Base-by-base conservation (phyloP, 2,888 invertebrate genomes). In the Ptychoptera contaminata region DNA sequence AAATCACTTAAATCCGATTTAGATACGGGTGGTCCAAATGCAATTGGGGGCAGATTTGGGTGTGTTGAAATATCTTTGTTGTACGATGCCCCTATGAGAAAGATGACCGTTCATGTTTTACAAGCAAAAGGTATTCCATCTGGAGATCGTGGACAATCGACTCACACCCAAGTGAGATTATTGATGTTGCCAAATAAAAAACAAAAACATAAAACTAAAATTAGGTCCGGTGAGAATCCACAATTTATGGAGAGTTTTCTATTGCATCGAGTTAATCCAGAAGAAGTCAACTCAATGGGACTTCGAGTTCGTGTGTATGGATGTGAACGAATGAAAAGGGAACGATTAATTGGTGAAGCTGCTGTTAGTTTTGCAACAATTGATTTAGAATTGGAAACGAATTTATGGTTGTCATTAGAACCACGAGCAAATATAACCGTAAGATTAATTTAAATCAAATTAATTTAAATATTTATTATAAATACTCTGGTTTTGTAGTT, bases 181-280 rank as follows among this genome's bases (percentile, higher is more conserved):
- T 77, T 93, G 40, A 73, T 94, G 56, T 67, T 94, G 51, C 94
- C 93, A 5, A 77, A 84, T 58, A 91, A 92, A 62, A 92, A 92
- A 64, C 92, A 92, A 62, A 87, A 91, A 57, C 86, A 86, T 64
- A 93, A 93, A 67, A 92, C 92, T 16, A 90, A 92, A 67, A 87
- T 92, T 50, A 77, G 91, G 46, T 80, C 83, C 46, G 92, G 92
- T 1, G 85, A 88, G 57, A 85, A 82, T 61, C 92, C 93, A 0
- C 85, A 88, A 59, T 93, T 84, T 58, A 85, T 92, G 79, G 93
- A 94, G 62, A 63, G 87, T 56, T 92, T 93, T 63, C 74, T 90
- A 37, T 74, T 93, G 54, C 88, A 82, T 61, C 82, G 91, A 58
- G 87, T 93, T 34, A 88, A 87, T 68, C 88, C 88, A 72, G 93